Evolutionary conservation across 2,113 vertebrate species (phyloP), one percentile per base, ranked within the genome.

Genomic region (Grallaria varia): DNA sequence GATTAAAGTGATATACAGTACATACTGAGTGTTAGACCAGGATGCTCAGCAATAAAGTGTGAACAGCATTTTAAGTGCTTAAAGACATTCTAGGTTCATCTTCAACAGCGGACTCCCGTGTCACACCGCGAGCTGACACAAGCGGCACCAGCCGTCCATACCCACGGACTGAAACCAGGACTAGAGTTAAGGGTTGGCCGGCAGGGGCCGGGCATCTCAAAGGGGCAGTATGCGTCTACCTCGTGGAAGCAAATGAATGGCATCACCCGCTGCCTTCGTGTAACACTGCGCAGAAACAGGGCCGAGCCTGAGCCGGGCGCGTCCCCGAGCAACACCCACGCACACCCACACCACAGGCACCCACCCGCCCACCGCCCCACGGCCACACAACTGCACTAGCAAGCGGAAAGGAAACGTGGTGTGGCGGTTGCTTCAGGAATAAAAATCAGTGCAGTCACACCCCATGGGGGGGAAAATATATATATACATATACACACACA

Each of bases 1-100:
- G 95, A 98, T 97, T 97, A 98, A 98, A 97, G 97, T 98, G 98
- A 98, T 98, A 98, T 99, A 99, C 99, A 99, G 99, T 99, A 99
- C 98, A 98, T 98, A 94, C 98, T 98, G 98, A 98, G 98, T 97
- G 98, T 98, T 98, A 98, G 97, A 98, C 97, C 98, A 98, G 98
- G 97, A 98, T 98, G 97, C 97, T 98, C 97, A 96, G 97, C 97
- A 97, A 98, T 96, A 98, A 98, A 98, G 98, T 98, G 98, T 98
- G 98, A 97, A 98, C 97, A 98, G 98, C 98, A 98, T 98, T 97
- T 97, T 98, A 98, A 99, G 98, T 98, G 98, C 98, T 98, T 98
- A 98, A 96, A 98, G 98, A 98, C 96, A 97, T 98, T 98, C 97
- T 95, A 98, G 94, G 97, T 98, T 98, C 96, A 97, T 97, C 97